Percentiles rank a stretch among this genome's conserved stretches.
Evolutionary conservation across 2,888 invertebrate genomes (phyloP).

Genomic region (Prosapia bicincta): DNA sequence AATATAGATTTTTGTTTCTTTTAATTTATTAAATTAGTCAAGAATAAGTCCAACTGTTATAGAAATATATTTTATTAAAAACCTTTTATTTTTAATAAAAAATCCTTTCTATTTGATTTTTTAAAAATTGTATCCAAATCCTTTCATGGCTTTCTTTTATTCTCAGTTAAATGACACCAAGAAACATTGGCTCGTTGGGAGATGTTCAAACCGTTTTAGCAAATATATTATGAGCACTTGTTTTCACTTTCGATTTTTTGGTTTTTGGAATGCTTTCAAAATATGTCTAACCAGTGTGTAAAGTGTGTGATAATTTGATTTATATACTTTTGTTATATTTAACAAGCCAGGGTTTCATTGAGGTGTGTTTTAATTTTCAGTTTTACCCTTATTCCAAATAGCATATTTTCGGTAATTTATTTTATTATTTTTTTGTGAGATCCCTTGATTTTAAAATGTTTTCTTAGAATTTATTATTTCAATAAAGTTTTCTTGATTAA

Average conservation of each 20-base stretch:
- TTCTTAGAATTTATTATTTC: no score
- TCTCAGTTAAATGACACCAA: slow-evolving; percentile 38
- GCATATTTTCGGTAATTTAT: not conserved
- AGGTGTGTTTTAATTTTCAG: slow-evolving; percentile 4
- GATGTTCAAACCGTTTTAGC: not conserved
- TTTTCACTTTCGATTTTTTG: slow-evolving; percentile 17
- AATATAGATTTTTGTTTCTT: no score
- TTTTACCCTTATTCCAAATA: not conserved
- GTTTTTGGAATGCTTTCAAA: slow-evolving; percentile 5
- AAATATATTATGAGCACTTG: not conserved
- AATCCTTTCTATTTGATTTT: no score
- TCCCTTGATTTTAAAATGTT: no score
- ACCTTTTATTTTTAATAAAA: no score
- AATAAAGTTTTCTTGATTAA: no score
- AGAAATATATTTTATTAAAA: no score
- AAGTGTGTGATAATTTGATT: not conserved
- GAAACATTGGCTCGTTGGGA: slow-evolving; percentile 43
- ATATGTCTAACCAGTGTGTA: slow-evolving; percentile 2
- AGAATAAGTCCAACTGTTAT: no score
- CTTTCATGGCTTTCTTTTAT: slow-evolving; percentile 24
- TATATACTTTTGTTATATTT: not conserved
- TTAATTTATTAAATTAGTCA: no score
- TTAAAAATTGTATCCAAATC: no score
- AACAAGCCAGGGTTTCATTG: slow-evolving; percentile 9
- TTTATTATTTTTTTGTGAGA: not conserved